Conservation (phyloP, 2,113 vertebrate genomes). For the Aleadryas rufinucha region DNA sequence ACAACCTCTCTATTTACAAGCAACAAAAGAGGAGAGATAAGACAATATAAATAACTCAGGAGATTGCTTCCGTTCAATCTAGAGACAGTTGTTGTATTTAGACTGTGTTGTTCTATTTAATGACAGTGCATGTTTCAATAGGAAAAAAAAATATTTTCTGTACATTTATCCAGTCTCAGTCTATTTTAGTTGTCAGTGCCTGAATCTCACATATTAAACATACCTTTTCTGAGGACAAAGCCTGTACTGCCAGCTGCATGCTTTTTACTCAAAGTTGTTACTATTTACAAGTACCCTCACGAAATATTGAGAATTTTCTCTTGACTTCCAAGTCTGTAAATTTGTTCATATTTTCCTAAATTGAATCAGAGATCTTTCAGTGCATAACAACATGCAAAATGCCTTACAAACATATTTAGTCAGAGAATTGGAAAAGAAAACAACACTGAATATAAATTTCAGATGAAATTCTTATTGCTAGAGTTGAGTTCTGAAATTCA, state of each 20-base stretch:
- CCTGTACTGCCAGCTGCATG: background rate
- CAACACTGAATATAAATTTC: background rate
- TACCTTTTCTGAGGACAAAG: background rate
- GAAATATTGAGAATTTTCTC: background rate
- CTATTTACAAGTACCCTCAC: background rate
- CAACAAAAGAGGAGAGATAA: background rate
- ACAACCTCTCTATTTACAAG: background rate
- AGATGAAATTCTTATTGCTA: background rate
- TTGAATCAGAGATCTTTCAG: background rate
- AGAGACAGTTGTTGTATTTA: background rate
- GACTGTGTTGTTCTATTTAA: background rate
- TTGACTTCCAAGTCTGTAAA: background rate
- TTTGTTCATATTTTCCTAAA: background rate
- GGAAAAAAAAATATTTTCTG: background rate
- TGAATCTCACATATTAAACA: background rate
- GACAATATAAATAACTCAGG: background rate
- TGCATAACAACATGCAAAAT: background rate
- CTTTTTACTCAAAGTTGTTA: background rate
- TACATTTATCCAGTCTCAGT: background rate
- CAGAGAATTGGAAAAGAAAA: background rate
- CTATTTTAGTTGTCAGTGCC: background rate
- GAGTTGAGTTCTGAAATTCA: background rate
- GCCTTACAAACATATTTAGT: background rate
- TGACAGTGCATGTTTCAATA: background rate
- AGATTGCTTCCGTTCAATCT: background rate